Percentiles rank a stretch among this genome's conserved stretches.
Conservation (phyloP, 30 jellyfish, hydroid and myxozoan species). For the Haliclystus octoradiatus region DNA sequence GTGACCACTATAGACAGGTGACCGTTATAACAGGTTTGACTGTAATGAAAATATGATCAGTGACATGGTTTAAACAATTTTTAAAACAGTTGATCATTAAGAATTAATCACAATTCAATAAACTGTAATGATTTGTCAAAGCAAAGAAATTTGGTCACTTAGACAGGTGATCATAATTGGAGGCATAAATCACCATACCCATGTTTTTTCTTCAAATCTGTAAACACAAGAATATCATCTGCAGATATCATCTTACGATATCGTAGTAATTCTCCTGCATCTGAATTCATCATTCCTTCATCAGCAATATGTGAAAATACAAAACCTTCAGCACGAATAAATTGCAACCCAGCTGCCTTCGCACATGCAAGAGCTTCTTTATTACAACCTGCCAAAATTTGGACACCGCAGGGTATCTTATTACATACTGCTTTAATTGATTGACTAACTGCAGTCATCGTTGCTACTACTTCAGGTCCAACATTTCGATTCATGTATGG, state of each 20-base stretch:
- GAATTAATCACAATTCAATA: not conserved
- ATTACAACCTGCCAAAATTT: conserved; percentile 78
- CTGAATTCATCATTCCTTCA: conserved; percentile 77
- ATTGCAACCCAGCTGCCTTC: conserved; percentile 42
- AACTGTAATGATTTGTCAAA: too few relatives aligned
- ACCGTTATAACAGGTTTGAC: too few relatives aligned
- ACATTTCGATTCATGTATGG: conserved; percentile 55
- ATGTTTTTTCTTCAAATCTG: conserved; percentile 75
- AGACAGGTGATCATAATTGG: too few relatives aligned
- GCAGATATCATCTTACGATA: conserved; percentile 59
- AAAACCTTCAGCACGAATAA: conserved; percentile 76
- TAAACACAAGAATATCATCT: conserved; percentile 43
- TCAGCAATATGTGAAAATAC: conserved; percentile 78
- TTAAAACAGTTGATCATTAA: not conserved
- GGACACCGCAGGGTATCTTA: conserved; percentile 62
- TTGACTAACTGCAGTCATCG: conserved; percentile 57
- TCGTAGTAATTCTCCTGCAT: conserved; percentile 70
- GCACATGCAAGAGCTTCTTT: conserved; percentile 73
- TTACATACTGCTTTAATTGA: conserved; percentile 16
- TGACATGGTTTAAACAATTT: not conserved
- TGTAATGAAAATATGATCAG: not conserved
- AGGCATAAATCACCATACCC: too few relatives aligned
- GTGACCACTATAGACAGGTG: too few relatives aligned
- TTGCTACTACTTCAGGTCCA: conserved; percentile 81
- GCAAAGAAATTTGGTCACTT: too few relatives aligned